Base-by-base conservation (phyloP, 2,888 invertebrate species). In the Lordiphosa andalusiaca region DNA sequence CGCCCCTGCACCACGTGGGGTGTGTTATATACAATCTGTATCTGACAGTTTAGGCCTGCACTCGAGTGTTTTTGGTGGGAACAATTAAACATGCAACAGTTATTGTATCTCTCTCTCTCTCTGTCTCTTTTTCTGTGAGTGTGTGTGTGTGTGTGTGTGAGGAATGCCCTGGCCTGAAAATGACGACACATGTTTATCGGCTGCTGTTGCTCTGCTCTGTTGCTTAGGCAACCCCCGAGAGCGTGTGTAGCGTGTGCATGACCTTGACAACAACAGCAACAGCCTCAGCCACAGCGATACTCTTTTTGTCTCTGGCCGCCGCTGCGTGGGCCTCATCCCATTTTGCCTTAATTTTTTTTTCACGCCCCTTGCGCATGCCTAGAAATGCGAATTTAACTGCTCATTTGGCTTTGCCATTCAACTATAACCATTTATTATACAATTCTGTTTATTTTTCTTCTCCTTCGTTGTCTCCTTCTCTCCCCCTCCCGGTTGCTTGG, bases 61-160 rank as follows among this genome's bases (percentile, higher is more conserved):
- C 61, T 73, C 67, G 61, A 75, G 67, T 70, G 72, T 70, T 71
- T 53, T 23, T 48, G 37, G 69, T 63, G 65, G 61, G 58, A 75
- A 76, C 80, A 82, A 78, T 78, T 80, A 71, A 72, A 67, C 71
- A 71, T 71, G 80, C 80, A 80, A 80, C 76, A 78, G 81, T 77
- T 81, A 71, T 61, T 61, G 57, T 51, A 13, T 42, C 44, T 37
- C 19, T 46, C n/a, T 62, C 62, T 46, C 16, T 67, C 62, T 56
- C 57, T 64, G 53, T 53, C 50, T 55, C 23, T 46, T 35, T 55
- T 33, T 46, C 39, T 30, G 12, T 53, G 16, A 46, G 23, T 40
- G 36, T 48, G 36, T 46, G 36, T 39, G 50, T 39, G 51, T 61
- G 66, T 48, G 65, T 40, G 54, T 61, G 49, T 71, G 70, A 77